Percentiles rank a stretch among this genome's conserved stretches.
These are phyloP conservation scores for Peromyscus nudipes DNA, from an alignment of 2,797 vertebrate species.

Conservation along the genomic window DNA sequence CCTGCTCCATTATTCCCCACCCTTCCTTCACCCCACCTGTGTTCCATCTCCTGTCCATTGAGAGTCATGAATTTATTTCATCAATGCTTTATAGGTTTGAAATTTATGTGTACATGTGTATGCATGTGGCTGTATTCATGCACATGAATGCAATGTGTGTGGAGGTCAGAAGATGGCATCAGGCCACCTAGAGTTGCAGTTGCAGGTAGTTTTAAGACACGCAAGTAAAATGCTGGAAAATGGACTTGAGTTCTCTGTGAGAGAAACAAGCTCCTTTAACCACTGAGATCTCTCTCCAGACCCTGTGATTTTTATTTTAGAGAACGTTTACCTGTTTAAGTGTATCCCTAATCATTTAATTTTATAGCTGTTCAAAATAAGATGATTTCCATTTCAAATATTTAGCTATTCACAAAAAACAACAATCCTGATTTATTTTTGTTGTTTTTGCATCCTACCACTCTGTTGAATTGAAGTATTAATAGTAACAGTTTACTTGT, in stretches of 20 bases:
- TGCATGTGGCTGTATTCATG: neutral
- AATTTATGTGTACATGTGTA: neutral
- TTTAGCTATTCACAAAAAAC: neutral
- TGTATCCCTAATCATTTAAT: neutral
- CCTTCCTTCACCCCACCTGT: no score
- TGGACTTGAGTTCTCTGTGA: neutral
- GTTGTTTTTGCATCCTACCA: neutral
- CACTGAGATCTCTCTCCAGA: neutral
- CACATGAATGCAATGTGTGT: neutral
- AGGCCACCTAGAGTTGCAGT: neutral
- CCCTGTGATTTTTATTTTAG: neutral
- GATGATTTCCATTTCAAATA: neutral
- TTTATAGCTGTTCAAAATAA: neutral
- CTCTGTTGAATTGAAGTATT: neutral
- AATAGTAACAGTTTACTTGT: neutral
- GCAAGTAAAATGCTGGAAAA: neutral
- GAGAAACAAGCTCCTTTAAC: neutral
- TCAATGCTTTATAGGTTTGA: neutral
- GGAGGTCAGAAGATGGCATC: neutral
- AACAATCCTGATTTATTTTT: neutral
- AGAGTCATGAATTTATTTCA: neutral
- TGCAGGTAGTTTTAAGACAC: neutral
- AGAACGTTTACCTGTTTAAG: neutral
- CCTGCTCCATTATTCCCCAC: no score
- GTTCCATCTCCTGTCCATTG: neutral